Percentiles rank a stretch among this genome's conserved stretches.
Evolutionary conservation across 2,113 vertebrate genomes (phyloP).

Genomic region (Collichthys lucidus): DNA sequence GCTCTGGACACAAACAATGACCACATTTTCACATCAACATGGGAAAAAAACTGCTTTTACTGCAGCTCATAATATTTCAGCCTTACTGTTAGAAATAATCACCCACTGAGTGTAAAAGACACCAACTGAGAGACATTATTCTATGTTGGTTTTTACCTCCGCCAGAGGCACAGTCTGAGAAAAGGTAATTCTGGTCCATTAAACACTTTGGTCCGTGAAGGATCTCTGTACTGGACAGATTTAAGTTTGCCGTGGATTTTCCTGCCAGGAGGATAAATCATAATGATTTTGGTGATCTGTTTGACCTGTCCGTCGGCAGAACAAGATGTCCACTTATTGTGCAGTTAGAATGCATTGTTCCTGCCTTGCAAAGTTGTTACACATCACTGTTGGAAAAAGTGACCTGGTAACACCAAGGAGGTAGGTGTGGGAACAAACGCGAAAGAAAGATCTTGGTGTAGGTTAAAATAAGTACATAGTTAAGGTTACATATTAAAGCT

Average conservation of each 20-base stretch:
- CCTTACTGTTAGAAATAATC: neutral
- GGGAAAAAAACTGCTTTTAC: neutral
- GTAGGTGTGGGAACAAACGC: neutral
- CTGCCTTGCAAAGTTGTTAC: neutral
- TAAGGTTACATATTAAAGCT: neutral
- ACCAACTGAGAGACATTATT: neutral
- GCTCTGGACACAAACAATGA: constrained; percentile 40
- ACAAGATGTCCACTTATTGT: neutral
- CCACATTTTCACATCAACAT: constrained; percentile 14
- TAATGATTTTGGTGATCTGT: neutral
- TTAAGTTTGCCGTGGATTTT: neutral
- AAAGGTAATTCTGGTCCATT: neutral
- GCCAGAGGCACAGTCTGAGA: neutral
- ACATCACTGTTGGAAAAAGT: neutral
- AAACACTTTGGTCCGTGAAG: neutral
- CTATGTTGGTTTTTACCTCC: neutral
- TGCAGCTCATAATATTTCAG: neutral
- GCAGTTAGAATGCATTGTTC: neutral
- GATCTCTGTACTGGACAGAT: neutral
- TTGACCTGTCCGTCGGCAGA: neutral
- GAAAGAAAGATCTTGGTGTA: neutral
- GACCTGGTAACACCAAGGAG: neutral
- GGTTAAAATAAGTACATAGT: neutral
- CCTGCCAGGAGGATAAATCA: neutral
- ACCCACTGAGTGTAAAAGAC: constrained; percentile 4